A percentile compares a stretch with the other conserved stretches of the same genome.
Evolutionary conservation across 1,140 invertebrate species (phyloP).

Genomic region (Hycleus cichorii): DNA sequence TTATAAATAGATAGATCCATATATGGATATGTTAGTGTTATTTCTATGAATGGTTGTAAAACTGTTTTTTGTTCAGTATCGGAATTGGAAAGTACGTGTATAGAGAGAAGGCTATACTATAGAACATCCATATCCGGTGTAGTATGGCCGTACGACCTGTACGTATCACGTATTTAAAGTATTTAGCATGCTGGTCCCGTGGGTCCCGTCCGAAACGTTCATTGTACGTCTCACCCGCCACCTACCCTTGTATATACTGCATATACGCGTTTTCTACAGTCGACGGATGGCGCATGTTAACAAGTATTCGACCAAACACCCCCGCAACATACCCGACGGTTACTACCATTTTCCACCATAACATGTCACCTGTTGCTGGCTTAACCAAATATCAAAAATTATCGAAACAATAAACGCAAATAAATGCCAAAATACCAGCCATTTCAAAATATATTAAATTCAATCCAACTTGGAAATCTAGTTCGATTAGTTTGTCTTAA

Average conservation of each 20-base stretch:
- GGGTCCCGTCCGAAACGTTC: constrained; percentile 19
- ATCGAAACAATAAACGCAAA: too few species aligned
- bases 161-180: constrained; percentile 19
- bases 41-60: too few species aligned
- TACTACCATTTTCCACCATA: background rate
- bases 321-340: background rate
- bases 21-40: too few species aligned
- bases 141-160: constrained; percentile 10
- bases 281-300: constrained; percentile 23
- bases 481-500: too few species aligned
- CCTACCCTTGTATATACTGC: constrained; percentile 3
- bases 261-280: constrained; percentile 13
- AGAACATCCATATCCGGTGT: constrained; percentile 9
- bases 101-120: background rate
- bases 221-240: constrained; percentile 21
- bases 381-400: background rate
- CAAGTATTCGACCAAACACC: constrained; percentile 16
- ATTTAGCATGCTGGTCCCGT: constrained; percentile 22
- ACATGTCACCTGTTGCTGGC: constrained; percentile 20
- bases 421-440: too few species aligned
- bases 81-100: too few species aligned
- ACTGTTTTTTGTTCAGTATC: too few species aligned
- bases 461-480: too few species aligned
- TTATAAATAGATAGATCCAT: too few species aligned
- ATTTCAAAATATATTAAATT: too few species aligned